phyloP scores from a whole-genome alignment of 2,888 invertebrate species.

The Mythimna lalbum region DNA sequence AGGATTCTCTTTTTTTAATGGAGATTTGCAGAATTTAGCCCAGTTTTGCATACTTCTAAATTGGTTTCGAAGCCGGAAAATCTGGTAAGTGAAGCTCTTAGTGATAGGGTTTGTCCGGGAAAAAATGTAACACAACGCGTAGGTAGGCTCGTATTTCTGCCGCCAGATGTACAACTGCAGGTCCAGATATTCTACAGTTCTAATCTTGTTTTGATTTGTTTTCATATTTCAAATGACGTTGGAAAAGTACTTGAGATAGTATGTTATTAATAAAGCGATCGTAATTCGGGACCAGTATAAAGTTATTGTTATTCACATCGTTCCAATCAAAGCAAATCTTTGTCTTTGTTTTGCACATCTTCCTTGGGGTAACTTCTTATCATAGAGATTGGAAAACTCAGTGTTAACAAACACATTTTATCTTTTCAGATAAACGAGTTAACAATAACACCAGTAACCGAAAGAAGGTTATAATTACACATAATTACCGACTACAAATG shows the following conservation, averaged over 20 bases:
- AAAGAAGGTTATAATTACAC: conserved; percentile 67
- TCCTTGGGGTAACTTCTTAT: neutral
- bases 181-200: too few species aligned
- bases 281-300: too few species aligned
- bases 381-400: too few species aligned
- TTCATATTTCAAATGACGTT: neutral
- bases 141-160: neutral
- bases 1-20: neutral
- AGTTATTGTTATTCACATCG: too few species aligned
- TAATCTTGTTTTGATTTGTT: neutral
- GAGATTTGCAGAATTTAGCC: neutral
- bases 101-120: neutral
- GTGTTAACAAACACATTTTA: neutral
- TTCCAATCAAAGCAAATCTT: neutral
- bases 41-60: neutral
- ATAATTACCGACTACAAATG: conserved; percentile 49
- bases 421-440: conserved; percentile 80
- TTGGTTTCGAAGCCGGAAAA: neutral
- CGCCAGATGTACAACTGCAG: too few species aligned
- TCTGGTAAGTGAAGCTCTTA: neutral
- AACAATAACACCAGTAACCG: conserved; percentile 76
- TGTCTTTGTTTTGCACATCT: neutral
- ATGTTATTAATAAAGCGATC: too few species aligned
- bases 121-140: neutral
- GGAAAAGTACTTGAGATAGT: too few species aligned